A percentile compares a stretch with the other conserved stretches of the same genome.
Conservation (phyloP, 2,888 invertebrate species). For the Rotaria socialis region DNA sequence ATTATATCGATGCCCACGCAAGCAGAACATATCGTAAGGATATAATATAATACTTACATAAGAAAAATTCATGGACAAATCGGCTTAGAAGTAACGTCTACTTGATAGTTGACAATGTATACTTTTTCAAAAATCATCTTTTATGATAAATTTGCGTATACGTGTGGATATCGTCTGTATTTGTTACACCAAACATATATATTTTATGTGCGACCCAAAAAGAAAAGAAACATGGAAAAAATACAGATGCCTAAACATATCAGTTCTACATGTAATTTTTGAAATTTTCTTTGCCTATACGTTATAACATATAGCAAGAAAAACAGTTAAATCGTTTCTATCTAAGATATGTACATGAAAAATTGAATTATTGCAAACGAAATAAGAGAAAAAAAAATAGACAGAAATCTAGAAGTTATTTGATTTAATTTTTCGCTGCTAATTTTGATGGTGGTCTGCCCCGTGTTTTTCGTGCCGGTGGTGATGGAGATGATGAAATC, state of each 20-base stretch:
- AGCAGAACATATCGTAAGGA: too few species aligned
- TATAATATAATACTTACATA: too few species aligned
- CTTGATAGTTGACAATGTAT: not conserved
- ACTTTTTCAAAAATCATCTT: not conserved
- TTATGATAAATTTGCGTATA: too few species aligned
- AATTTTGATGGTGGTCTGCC: not conserved
- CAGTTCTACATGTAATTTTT: not conserved
- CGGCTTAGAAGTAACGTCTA: not conserved
- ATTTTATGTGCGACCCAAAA: not conserved
- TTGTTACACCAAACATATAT: not conserved
- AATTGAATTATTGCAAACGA: not conserved
- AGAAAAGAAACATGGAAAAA: not conserved
- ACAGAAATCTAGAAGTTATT: not conserved
- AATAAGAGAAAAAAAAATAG: not conserved
- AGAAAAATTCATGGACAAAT: too few species aligned
- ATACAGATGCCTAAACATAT: not conserved
- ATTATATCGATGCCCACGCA: too few species aligned
- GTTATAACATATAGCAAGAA: not conserved
- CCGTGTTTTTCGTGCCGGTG: not conserved
- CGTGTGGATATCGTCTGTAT: not conserved
- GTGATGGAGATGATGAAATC: not conserved
- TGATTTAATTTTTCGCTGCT: not conserved
- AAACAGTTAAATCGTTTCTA: not conserved
- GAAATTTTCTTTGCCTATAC: not conserved
- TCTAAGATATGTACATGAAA: not conserved